Conservation (phyloP, 2,888 invertebrate genomes). For the Incurvaria masculella region DNA sequence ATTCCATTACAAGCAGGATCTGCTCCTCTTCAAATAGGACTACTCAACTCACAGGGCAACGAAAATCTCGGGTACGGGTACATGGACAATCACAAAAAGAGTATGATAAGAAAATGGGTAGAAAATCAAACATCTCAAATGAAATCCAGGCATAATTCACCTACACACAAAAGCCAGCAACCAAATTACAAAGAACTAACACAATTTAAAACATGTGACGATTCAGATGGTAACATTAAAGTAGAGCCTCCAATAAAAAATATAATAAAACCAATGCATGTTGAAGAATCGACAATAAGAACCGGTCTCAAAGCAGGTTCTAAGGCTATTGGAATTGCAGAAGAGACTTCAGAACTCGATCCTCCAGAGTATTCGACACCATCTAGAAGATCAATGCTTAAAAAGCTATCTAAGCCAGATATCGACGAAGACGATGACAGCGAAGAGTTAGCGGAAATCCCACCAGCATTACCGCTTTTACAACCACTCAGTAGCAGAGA, state of each 20-base stretch:
- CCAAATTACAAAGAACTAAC: slow-evolving; percentile 54
- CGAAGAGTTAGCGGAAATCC: slow-evolving; percentile 74
- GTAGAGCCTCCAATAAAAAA: slow-evolving; percentile 47
- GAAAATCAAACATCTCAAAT: slow-evolving; percentile 87
- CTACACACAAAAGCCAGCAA: slow-evolving; percentile 45
- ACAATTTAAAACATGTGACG: slow-evolving; percentile 60
- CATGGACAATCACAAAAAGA: slow-evolving; percentile 90
- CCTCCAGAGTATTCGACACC: slow-evolving; percentile 23
- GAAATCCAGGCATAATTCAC: slow-evolving; percentile 59
- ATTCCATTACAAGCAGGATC: slow-evolving; percentile 61
- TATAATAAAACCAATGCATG: slow-evolving; percentile 49
- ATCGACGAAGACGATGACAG: slow-evolving; percentile 73
- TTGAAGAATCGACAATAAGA: slow-evolving; percentile 59
- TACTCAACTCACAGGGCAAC: slow-evolving; percentile 42
- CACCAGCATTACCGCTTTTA: slow-evolving; percentile 76
- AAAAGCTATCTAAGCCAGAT: slow-evolving; percentile 39
- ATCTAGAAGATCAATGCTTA: slow-evolving; percentile 28
- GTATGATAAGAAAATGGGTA: slow-evolving; percentile 92
- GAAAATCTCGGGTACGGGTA: slow-evolving; percentile 72
- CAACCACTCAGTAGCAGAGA: slow-evolving; percentile 77
- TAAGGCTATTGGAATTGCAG: slow-evolving; percentile 47
- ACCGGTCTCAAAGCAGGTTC: slow-evolving; percentile 58
- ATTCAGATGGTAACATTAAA: slow-evolving; percentile 24
- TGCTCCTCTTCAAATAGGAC: slow-evolving; percentile 37
- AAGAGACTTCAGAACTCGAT: slow-evolving; percentile 44